phyloP scores from a whole-genome alignment of 2,888 invertebrate genomes.

The Folsomia candida region DNA sequence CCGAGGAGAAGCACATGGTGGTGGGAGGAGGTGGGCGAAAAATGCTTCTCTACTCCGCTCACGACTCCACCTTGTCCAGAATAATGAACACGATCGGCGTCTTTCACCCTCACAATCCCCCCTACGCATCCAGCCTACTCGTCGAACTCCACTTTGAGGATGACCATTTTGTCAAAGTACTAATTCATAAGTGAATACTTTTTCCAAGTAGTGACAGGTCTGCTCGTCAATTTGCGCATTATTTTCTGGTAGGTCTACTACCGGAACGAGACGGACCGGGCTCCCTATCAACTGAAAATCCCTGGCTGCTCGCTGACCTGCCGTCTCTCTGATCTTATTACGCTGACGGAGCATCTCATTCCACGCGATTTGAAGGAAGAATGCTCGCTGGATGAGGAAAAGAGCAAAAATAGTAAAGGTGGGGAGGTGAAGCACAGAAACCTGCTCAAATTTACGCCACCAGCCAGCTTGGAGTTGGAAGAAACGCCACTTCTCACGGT shows the following conservation, averaged over 20 bases:
- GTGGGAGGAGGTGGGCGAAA: constrained; percentile 56
- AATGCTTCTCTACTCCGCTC: constrained; percentile 72
- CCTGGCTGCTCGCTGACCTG: constrained; percentile 67
- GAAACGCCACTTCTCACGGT: too few relatives aligned
- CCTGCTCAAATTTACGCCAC: background rate
- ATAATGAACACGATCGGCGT: constrained; percentile 72
- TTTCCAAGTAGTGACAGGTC: too few relatives aligned
- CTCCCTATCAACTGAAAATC: constrained; percentile 62
- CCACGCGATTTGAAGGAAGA: constrained; percentile 68
- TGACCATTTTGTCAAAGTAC: constrained; percentile 54
- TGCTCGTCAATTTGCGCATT: too few relatives aligned
- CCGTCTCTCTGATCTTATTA: constrained; percentile 60
- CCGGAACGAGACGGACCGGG: constrained; percentile 55
- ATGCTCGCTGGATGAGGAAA: constrained; percentile 55
- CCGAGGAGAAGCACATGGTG: constrained; percentile 52
- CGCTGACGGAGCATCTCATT: constrained; percentile 60
- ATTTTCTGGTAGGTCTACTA: constrained; percentile 43
- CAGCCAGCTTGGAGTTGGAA: too few relatives aligned
- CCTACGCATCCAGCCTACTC: constrained; percentile 71
- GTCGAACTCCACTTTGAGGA: constrained; percentile 67
- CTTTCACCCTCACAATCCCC: constrained; percentile 65
- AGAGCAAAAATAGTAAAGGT: too few relatives aligned
- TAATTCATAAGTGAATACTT: too few relatives aligned
- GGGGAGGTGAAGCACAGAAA: too few relatives aligned
- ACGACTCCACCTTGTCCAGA: constrained; percentile 77